A percentile compares a stretch with the other conserved stretches of the same genome.
These are phyloP conservation scores for Cichladusa arquata DNA, from an alignment of 2,113 vertebrate genomes.

Conservation along the genomic window DNA sequence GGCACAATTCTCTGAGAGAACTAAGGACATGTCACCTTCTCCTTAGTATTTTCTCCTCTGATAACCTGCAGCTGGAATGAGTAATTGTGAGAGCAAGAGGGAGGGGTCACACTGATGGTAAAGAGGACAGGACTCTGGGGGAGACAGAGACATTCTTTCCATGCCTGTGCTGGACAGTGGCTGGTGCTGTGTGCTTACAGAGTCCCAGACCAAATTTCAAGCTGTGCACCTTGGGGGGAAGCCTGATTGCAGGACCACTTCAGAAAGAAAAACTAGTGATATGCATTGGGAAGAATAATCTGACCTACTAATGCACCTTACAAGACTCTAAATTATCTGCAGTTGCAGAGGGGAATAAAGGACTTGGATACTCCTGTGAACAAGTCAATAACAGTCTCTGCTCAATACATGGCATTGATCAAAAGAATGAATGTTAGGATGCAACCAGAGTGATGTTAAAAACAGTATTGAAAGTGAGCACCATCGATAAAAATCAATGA, in stretches of 20 bases:
- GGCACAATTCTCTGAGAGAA: not conserved
- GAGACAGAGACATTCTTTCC: not conserved
- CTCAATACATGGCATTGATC: not conserved
- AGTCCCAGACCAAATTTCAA: slow-evolving; percentile 17
- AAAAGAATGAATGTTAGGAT: slow-evolving; percentile 10
- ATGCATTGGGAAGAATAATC: not conserved
- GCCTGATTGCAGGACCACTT: not conserved
- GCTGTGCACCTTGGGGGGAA: not conserved
- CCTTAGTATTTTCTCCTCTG: not conserved
- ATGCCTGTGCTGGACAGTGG: fast-evolving
- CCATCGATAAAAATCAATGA: slow-evolving; percentile 8
- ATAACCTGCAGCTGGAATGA: not conserved
- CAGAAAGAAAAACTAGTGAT: not conserved
- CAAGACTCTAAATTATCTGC: slow-evolving; percentile 23
- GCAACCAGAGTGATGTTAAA: not conserved
- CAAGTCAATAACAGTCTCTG: not conserved
- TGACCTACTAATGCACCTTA: not conserved
- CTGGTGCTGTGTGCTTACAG: not conserved
- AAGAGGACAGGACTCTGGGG: not conserved
- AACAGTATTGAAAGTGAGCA: not conserved
- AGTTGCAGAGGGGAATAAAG: not conserved
- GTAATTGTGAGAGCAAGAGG: not conserved
- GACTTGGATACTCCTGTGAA: not conserved
- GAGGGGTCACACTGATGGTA: not conserved
- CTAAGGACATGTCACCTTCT: not conserved